Conservation (phyloP, 2,113 vertebrate genomes). For the Amia ocellicauda region DNA sequence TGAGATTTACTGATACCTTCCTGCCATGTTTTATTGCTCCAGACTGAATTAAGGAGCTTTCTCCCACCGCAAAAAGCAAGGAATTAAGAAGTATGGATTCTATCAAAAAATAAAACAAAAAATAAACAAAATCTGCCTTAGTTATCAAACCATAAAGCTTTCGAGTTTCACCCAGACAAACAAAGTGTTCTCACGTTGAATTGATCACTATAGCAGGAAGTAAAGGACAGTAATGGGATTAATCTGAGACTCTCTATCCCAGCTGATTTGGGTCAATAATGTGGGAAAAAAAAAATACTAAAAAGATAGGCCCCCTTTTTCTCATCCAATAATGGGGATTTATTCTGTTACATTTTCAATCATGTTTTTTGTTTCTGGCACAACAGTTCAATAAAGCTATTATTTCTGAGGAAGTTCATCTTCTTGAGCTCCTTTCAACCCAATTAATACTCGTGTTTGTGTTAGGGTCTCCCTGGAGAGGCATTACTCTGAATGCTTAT, state of each 20-base stretch:
- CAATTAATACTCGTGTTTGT: constrained; percentile 4
- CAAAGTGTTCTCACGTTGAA: background rate
- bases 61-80: too few species aligned
- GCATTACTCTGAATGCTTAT: background rate
- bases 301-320: background rate
- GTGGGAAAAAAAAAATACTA: background rate
- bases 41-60: too few species aligned
- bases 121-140: background rate
- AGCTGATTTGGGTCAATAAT: background rate
- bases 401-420: constrained; percentile 12
- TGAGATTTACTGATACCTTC: too few species aligned
- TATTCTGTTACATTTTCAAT: constrained; percentile 10
- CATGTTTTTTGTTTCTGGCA: constrained; percentile 1
- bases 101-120: background rate
- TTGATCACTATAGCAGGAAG: background rate
- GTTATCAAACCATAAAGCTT: background rate
- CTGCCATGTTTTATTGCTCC: too few species aligned
- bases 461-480: background rate
- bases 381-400: constrained; percentile 6
- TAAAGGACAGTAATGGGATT: background rate
- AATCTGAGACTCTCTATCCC: background rate
- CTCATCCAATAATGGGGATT: constrained; percentile 7
- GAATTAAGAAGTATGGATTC: background rate
- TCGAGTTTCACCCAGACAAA: background rate
- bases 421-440: background rate